These are phyloP conservation scores for Halictus rubicundus DNA, from an alignment of 1,140 invertebrate genomes.

Conservation along the genomic window DNA sequence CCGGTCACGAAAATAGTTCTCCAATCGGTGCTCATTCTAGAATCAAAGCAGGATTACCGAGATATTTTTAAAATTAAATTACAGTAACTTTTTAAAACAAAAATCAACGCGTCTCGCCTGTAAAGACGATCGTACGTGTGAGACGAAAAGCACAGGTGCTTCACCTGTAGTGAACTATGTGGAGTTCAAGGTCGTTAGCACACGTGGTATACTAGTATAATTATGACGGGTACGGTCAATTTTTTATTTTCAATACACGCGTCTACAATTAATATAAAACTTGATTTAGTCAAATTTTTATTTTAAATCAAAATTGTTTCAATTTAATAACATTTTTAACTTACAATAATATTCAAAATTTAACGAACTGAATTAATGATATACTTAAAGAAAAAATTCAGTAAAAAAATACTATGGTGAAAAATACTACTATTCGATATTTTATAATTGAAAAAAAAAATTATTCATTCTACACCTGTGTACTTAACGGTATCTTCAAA, in stretches of 20 bases:
- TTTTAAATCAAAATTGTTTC: neutral
- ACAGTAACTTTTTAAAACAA: neutral
- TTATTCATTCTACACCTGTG: neutral
- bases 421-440: neutral
- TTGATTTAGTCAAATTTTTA: neutral
- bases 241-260: neutral
- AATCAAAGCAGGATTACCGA: conserved; percentile 25
- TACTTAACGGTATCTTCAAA: conserved; percentile 25
- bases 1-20: conserved; percentile 92
- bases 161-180: conserved; percentile 56
- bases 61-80: conserved; percentile 13
- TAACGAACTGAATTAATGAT: neutral
- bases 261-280: neutral
- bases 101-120: neutral
- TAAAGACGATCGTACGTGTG: neutral
- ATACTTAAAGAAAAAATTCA: neutral
- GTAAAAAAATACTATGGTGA: no score
- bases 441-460: neutral
- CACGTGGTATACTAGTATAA: conserved; percentile 40
- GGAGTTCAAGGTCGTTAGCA: conserved; percentile 66
- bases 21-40: conserved; percentile 63
- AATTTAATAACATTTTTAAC: neutral
- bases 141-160: conserved; percentile 40
- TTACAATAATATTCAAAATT: neutral
- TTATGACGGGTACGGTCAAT: neutral